Base-by-base conservation (phyloP, 2,113 vertebrate genomes). In the Toxotes chatareus region DNA sequence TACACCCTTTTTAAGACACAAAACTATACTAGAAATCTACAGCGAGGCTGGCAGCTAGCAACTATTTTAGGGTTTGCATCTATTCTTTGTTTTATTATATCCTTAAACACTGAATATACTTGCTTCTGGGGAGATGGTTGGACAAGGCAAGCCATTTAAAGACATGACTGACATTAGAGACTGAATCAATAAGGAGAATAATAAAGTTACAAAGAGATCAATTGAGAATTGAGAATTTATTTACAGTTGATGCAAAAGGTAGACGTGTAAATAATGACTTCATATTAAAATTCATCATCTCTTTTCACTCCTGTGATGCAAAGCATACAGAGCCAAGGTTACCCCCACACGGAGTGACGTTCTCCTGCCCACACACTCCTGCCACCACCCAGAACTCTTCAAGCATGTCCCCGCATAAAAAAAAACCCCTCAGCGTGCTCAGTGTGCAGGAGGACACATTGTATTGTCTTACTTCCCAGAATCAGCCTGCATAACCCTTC, bases 401-500 rank as follows among this genome's bases (percentile, higher is more conserved):
- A 79, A 62, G 62, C 46, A 44, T 14, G 31, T 79, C 83, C 61
- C 70, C 8, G 27, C 42, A 27, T 49, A 77, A 61, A 82, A 61
- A 60, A 5, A 61, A 60, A 5, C 23, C 40, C 73, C 40, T 64
- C 46, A 34, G 72, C 27, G 19, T 42, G 31, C 68, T 78, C 62
- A 27, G 62, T 68, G 71, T 81, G 63, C 68, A 44, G 59, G 53
- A 84, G 81, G 80, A 86, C 84, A 47, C 27, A 13, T 46, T 21
- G 65, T 75, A 82, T 91, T 91, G 78, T 93, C 69, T 82, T 65
- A 61, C 65, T 95, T 94, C 95, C 92, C 92, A 94, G 89, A 94
- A 94, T 77, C 59, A 16, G 64, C 79, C 51, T 16, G 49, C 56
- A 49, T 67, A 79, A 67, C 61, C 64, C 47, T 6, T 83, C 56